These are phyloP conservation scores for Caenorhabditis sinica DNA, from an alignment of 2,888 invertebrate genomes.

Conservation along the genomic window DNA sequence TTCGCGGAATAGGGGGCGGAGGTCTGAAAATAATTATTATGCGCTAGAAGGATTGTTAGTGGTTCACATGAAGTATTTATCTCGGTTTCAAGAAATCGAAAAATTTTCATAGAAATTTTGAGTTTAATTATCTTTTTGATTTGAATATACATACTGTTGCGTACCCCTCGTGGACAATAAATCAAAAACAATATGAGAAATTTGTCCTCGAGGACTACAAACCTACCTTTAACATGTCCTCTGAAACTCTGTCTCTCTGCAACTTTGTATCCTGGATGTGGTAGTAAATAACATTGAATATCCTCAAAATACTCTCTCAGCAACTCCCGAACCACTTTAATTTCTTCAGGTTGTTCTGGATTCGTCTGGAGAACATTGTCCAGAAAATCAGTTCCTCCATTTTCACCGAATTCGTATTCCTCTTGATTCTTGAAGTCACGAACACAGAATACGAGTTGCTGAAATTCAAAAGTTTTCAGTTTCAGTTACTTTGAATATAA, in stretches of 20 bases:
- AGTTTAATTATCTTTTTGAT: neutral
- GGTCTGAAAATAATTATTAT: conserved; percentile 62
- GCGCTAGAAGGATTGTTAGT: neutral
- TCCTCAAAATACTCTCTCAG: conserved; percentile 78
- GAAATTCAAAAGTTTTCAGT: conserved; percentile 63
- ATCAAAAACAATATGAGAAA: neutral
- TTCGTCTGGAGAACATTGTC: conserved; percentile 73
- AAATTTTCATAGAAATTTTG: neutral
- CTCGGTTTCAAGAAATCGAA: neutral
- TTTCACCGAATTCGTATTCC: conserved; percentile 78
- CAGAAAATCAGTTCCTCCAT: conserved; percentile 77
- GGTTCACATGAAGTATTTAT: neutral
- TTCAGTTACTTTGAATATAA: no score
- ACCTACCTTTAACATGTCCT: conserved; percentile 80
- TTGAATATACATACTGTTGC: no score
- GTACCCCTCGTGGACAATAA: no score
- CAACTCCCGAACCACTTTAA: conserved; percentile 73
- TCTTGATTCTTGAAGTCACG: conserved; percentile 86
- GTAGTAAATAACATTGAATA: conserved; percentile 78
- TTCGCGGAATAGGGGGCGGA: conserved; percentile 80
- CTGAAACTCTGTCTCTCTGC: conserved; percentile 80
- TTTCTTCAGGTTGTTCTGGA: conserved; percentile 72
- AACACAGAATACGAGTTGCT: conserved; percentile 82
- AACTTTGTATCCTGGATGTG: conserved; percentile 83
- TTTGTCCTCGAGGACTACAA: neutral